These are phyloP conservation scores for Myotis pilosus DNA, from an alignment of 2,797 vertebrate species.

Conservation along the genomic window DNA sequence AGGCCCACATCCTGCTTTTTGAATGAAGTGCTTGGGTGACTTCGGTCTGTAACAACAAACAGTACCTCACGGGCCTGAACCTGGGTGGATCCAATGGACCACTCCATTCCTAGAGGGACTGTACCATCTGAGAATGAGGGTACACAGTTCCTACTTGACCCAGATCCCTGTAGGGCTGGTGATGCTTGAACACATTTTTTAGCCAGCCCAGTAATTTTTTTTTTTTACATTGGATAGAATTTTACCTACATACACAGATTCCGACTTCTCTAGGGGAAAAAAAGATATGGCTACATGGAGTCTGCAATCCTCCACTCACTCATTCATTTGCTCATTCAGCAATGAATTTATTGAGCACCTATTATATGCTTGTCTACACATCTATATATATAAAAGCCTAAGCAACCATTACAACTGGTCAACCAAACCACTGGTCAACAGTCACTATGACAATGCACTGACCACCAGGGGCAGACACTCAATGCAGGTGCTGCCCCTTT, in stretches of 20 bases:
- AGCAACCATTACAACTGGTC: no score
- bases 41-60: constrained; percentile 73
- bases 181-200: not conserved
- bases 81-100: not conserved
- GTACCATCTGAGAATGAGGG: not conserved
- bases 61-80: constrained; percentile 20
- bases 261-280: not conserved
- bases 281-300: not conserved
- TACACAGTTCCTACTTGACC: not conserved
- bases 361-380: not conserved
- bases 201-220: not conserved
- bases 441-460: no score
- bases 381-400: no score
- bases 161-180: not conserved
- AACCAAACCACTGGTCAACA: rapidly evolving
- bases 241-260: constrained; percentile 27
- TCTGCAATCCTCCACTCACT: not conserved
- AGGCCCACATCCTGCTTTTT: constrained; percentile 65
- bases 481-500: no score
- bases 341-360: not conserved
- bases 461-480: no score
- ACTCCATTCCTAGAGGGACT: not conserved
- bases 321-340: not conserved
- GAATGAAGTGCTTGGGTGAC: constrained; percentile 54
- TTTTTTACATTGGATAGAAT: not conserved